These are phyloP conservation scores for Paraplagusia blochii DNA, from an alignment of 2,113 vertebrate genomes.

Conservation along the genomic window DNA sequence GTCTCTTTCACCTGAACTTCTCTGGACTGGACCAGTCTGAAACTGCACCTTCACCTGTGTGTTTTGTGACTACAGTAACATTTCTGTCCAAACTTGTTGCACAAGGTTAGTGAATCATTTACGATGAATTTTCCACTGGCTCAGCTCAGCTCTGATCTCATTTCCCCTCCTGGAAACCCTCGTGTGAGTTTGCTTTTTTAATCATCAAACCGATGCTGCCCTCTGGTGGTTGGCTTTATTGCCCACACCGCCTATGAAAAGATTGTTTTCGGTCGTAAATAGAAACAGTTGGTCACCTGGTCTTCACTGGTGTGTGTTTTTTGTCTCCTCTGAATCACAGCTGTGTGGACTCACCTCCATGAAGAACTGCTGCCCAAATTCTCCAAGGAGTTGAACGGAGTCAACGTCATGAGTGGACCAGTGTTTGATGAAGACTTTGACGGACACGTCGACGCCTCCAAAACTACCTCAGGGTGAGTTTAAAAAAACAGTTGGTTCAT, in stretches of 20 bases:
- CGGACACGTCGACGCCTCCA: slow-evolving; percentile 79
- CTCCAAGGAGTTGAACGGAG: slow-evolving; percentile 79
- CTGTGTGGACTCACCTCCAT: slow-evolving; percentile 87
- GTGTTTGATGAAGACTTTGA: slow-evolving; percentile 89
- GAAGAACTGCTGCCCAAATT: slow-evolving; percentile 75
- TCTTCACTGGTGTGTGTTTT: background rate
- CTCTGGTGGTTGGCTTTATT: slow-evolving; percentile 30
- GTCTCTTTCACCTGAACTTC: background rate
- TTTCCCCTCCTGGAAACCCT: slow-evolving; percentile 6
- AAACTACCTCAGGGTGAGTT: slow-evolving; percentile 74
- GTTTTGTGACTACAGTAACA: background rate
- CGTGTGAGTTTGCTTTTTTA: background rate
- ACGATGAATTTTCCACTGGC: background rate
- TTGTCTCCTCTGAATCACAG: slow-evolving; percentile 63
- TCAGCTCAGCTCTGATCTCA: background rate
- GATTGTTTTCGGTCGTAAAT: background rate
- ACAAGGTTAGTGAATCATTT: background rate
- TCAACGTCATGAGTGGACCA: slow-evolving; percentile 92
- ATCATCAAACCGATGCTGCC: slow-evolving; percentile 20
- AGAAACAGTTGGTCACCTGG: background rate
- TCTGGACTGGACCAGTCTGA: background rate
- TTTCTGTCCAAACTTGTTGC: slow-evolving; percentile 9
- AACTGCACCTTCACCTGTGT: background rate
- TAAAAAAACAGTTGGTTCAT: background rate
- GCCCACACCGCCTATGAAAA: background rate